Evolutionary conservation across 2,797 vertebrate genomes (phyloP).

Genomic region (Spheniscus humboldti): DNA sequence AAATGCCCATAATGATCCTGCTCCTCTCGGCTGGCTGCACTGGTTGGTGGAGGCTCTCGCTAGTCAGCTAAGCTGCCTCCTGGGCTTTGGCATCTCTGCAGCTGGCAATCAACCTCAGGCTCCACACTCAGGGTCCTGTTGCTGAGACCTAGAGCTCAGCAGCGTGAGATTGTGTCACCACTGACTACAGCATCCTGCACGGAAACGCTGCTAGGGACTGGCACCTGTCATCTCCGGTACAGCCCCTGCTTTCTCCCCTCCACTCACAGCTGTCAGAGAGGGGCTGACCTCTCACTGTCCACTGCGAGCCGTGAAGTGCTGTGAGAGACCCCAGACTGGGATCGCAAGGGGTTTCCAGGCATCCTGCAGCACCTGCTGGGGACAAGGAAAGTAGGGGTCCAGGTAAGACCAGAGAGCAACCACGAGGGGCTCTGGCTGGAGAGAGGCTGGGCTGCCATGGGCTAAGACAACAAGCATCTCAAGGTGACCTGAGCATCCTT

Average conservation of each 20-base stretch:
- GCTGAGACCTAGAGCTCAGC: neutral
- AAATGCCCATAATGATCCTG: neutral
- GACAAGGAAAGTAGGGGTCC: neutral
- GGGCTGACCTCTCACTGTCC: neutral
- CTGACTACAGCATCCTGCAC: neutral
- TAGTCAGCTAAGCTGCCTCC: neutral
- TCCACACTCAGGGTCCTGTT: neutral
- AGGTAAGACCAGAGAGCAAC: neutral
- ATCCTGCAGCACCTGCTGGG: neutral
- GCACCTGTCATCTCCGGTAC: neutral
- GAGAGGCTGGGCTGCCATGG: neutral
- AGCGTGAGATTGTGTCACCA: neutral
- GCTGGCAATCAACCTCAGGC: neutral
- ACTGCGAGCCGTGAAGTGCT: neutral
- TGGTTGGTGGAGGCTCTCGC: neutral
- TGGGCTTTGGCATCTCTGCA: neutral
- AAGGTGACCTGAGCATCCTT: slow-evolving; percentile 7
- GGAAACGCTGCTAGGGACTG: neutral
- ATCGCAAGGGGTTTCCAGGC: neutral
- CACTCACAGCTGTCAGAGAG: neutral
- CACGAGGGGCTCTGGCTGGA: neutral
- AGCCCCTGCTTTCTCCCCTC: neutral
- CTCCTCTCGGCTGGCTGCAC: neutral
- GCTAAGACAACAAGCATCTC: neutral
- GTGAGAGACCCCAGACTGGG: neutral